Evolutionary conservation across 2,797 vertebrate species (phyloP).

Genomic region (Phataginus tetradactyla): DNA sequence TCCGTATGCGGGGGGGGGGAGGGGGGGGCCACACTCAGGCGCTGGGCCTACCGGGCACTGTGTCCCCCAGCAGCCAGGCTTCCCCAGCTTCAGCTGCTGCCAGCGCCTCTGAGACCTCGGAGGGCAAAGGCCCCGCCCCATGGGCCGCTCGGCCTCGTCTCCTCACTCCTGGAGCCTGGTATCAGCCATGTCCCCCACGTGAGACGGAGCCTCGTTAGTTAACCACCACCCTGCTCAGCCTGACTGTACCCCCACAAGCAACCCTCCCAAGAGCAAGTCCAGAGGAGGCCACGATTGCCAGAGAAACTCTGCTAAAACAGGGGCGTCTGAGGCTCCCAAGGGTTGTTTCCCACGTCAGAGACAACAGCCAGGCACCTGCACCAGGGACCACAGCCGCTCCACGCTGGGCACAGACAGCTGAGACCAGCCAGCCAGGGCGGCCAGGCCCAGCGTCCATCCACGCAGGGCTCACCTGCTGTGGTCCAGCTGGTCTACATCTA

Average conservation of each 20-base stretch:
- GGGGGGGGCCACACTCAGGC: rapidly evolving
- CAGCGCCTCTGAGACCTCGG: neutral
- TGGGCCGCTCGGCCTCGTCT: rapidly evolving
- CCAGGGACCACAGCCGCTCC: too few species aligned
- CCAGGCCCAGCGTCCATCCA: too few species aligned
- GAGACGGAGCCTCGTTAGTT: neutral
- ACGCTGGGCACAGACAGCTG: neutral
- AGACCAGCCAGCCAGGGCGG: too few species aligned
- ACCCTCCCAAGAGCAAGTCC: neutral
- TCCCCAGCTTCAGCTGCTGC: neutral
- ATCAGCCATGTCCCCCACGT: neutral
- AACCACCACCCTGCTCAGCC: neutral
- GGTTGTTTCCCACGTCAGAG: neutral
- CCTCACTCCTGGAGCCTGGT: neutral
- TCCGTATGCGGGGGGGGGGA: too few species aligned
- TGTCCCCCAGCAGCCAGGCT: neutral
- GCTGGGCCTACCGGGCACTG: rapidly evolving
- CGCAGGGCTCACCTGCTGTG: rapidly evolving
- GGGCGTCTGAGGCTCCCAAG: neutral
- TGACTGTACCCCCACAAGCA: neutral
- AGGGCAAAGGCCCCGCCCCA: neutral
- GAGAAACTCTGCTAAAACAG: neutral
- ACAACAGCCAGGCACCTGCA: neutral
- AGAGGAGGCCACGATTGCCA: neutral
- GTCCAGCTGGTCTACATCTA: neutral